These are phyloP conservation scores for Periphyllus acericola DNA, from an alignment of 2,888 invertebrate species.

Conservation along the genomic window DNA sequence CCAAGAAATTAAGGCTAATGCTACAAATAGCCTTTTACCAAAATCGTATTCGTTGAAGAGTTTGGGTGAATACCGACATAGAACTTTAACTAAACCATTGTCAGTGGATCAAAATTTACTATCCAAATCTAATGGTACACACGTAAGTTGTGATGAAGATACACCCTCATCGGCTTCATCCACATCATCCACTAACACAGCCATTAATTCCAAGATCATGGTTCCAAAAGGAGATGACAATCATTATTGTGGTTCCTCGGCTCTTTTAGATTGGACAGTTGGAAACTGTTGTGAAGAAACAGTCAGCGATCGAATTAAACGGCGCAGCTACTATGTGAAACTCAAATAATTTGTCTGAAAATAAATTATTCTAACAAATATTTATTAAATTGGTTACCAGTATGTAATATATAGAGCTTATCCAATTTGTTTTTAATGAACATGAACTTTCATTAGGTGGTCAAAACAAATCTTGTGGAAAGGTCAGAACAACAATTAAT, in stretches of 20 bases:
- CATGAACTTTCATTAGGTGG: not conserved
- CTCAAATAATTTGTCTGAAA: slow-evolving; percentile 21
- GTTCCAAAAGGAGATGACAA: slow-evolving; percentile 20
- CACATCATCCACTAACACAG: slow-evolving; percentile 18
- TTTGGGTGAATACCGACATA: not conserved
- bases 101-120: not conserved
- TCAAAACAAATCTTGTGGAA: not conserved
- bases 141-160: slow-evolving; percentile 29
- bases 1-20: not conserved
- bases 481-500: slow-evolving; percentile 42
- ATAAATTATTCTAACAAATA: not conserved
- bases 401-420: slow-evolving; percentile 10
- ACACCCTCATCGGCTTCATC: slow-evolving; percentile 23
- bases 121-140: not conserved
- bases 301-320: slow-evolving; percentile 84
- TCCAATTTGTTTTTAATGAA: slow-evolving; percentile 1
- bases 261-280: slow-evolving; percentile 53
- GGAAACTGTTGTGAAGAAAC: slow-evolving; percentile 71
- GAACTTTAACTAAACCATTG: not conserved
- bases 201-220: slow-evolving; percentile 24
- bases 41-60: slow-evolving; percentile 49
- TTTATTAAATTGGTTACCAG: slow-evolving; percentile 45
- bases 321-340: slow-evolving; percentile 82
- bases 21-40: not conserved
- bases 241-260: slow-evolving; percentile 39